These are phyloP conservation scores for Grapholita molesta DNA, from an alignment of 1,140 invertebrate genomes.

Conservation along the genomic window DNA sequence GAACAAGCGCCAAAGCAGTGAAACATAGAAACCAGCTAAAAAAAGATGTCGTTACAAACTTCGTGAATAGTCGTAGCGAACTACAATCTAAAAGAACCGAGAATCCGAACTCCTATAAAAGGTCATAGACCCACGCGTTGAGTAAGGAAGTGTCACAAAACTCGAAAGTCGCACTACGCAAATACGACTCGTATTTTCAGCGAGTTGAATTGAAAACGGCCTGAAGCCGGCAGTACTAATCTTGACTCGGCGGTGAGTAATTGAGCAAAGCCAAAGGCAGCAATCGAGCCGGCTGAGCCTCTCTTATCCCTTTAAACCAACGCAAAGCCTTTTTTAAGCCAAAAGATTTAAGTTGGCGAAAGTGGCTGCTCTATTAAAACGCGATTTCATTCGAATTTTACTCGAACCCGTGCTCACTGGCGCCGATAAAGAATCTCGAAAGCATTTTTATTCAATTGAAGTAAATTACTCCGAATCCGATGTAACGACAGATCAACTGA, in stretches of 20 bases:
- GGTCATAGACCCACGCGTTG: neutral
- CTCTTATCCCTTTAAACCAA: slow-evolving; percentile 70
- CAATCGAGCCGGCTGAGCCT: slow-evolving; percentile 60
- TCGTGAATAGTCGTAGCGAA: neutral
- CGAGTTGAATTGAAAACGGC: slow-evolving; percentile 13
- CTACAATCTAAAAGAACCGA: neutral
- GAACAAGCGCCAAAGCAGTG: too few relatives aligned
- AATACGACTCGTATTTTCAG: slow-evolving; percentile 3
- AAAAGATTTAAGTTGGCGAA: slow-evolving; percentile 74
- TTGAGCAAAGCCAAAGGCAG: slow-evolving; percentile 60
- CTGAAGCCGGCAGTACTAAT: slow-evolving; percentile 35
- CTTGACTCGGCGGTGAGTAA: slow-evolving; percentile 59
- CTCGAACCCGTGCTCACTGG: slow-evolving; percentile 22
- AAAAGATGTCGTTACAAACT: neutral
- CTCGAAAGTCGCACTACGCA: neutral
- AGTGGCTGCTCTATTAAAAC: slow-evolving; percentile 71
- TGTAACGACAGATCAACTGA: neutral
- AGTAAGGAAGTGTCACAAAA: slow-evolving; percentile 4
- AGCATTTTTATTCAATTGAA: neutral
- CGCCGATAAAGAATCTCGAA: neutral
- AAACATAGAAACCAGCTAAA: too few relatives aligned
- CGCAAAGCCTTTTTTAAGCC: slow-evolving; percentile 74
- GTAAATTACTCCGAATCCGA: neutral
- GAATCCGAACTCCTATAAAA: neutral
- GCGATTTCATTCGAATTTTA: slow-evolving; percentile 49